Percentiles rank a stretch among this genome's conserved stretches.
phyloP scores from a whole-genome alignment of 2,113 vertebrate genomes.

The Antigone vipio region DNA sequence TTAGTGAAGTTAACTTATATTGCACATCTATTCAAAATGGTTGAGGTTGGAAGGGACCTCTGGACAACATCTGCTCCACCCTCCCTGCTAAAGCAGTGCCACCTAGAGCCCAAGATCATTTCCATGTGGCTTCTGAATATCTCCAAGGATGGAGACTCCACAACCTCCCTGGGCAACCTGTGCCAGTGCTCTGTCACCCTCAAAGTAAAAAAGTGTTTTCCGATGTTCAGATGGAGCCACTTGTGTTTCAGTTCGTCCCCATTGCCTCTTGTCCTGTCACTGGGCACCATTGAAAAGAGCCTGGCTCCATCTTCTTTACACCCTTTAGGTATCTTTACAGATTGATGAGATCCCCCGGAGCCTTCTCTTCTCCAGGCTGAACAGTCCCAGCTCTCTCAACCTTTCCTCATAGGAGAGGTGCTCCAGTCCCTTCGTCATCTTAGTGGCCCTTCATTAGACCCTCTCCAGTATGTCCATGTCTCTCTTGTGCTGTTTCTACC shows the following conservation, averaged over 20 bases:
- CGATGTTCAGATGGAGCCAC: background rate
- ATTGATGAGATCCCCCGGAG: background rate
- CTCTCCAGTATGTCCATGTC: background rate
- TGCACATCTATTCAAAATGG: background rate
- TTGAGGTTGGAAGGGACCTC: background rate
- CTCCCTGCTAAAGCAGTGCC: background rate
- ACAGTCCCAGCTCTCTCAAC: background rate
- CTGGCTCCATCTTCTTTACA: background rate
- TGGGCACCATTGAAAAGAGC: background rate
- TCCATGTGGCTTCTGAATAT: background rate
- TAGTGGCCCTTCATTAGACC: background rate
- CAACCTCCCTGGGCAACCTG: background rate
- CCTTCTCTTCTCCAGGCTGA: background rate
- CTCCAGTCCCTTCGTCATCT: background rate
- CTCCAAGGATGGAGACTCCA: background rate
- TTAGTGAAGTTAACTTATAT: background rate
- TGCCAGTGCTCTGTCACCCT: background rate
- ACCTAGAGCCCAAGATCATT: background rate
- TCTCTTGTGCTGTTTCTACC: background rate
- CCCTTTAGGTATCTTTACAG: background rate
- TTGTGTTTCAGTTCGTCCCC: background rate
- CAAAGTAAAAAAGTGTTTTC: background rate
- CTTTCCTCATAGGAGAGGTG: background rate
- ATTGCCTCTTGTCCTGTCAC: background rate
- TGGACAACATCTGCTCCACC: background rate